Evolutionary conservation across 2,797 vertebrate species (phyloP).

Genomic region (Eulemur rubriventer): DNA sequence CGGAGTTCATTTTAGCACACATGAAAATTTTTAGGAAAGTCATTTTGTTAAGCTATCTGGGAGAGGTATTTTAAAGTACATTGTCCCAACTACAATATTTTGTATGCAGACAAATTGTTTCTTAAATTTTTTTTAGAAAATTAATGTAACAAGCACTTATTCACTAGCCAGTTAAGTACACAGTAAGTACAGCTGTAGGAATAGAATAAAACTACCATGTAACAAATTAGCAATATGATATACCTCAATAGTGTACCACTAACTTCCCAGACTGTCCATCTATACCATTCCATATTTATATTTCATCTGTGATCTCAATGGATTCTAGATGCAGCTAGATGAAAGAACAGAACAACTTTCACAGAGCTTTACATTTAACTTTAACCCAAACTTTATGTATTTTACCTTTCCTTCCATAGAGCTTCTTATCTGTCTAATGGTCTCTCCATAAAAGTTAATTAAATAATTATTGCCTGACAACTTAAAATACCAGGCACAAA

Average conservation of each 20-base stretch:
- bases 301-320: not conserved
- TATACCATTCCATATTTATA: not conserved
- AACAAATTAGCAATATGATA: not conserved
- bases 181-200: not conserved
- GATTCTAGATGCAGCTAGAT: not conserved
- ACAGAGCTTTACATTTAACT: not conserved
- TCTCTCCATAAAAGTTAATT: not conserved
- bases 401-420: slow-evolving; percentile 22
- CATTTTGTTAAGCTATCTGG: not conserved
- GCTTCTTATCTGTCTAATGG: not conserved
- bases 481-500: not conserved
- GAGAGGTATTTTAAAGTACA: not conserved
- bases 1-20: not conserved
- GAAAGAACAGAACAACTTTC: not conserved
- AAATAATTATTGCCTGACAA: slow-evolving; percentile 2
- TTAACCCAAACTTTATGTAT: not conserved
- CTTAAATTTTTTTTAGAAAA: slow-evolving; percentile 1
- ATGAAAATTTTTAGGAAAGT: not conserved
- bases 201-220: not conserved
- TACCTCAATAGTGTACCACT: not conserved
- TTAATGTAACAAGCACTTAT: not conserved
- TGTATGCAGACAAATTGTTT: not conserved
- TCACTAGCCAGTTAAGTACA: not conserved
- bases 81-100: not conserved
- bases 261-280: not conserved